Base-by-base conservation (phyloP, 2,113 vertebrate species). In the Apodemus sylvaticus region DNA sequence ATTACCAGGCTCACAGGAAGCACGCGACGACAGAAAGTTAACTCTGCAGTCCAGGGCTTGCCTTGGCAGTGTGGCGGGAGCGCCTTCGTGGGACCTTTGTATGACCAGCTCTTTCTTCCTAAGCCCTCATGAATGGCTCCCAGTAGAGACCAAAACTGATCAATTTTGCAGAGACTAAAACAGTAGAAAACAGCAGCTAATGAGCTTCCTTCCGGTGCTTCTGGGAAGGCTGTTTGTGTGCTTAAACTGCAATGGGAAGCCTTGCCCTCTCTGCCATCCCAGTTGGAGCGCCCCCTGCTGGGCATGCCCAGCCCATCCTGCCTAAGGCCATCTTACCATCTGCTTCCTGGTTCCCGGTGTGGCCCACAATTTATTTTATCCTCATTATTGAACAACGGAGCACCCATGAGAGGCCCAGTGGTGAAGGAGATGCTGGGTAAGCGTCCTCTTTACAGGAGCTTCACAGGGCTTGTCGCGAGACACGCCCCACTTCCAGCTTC, bases 161-260 rank as follows among this genome's bases (percentile, higher is more conserved):
- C 97, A 89, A 74, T 95, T 97, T 98, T 96, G 64, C 91, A 95
- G 89, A 96, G 85, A 97, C 83, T 74, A 86, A 94, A 97, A 96
- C 68, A 97, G 93, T 94, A 97, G 96, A 89, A 97, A 97, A 62
- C 78, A 92, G 96, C 96, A 96, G 94, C 76, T 96, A 96, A 94
- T 83, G 93, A 97, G 97, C 92, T 96, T 98, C 79, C 92, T 96
- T 98, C 79, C 78, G 91, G 87, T 87, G 93, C 95, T 95, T 36
- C 78, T n/a, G 55, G 73, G 68, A 93, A 24, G 78, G 55, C 93
- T 96, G 53, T 94, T 89, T 92, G 82, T 96, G 73, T 77, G 91
- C 96, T 89, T 96, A 94, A 96, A 96, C 96, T 97, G 74, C 91
- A 98, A 97, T 95, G 95, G 89, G 97, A 74, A 97, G 95, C 64